Evolutionary conservation across 2,113 vertebrate species (phyloP).

Genomic region (Carettochelys insculpta): DNA sequence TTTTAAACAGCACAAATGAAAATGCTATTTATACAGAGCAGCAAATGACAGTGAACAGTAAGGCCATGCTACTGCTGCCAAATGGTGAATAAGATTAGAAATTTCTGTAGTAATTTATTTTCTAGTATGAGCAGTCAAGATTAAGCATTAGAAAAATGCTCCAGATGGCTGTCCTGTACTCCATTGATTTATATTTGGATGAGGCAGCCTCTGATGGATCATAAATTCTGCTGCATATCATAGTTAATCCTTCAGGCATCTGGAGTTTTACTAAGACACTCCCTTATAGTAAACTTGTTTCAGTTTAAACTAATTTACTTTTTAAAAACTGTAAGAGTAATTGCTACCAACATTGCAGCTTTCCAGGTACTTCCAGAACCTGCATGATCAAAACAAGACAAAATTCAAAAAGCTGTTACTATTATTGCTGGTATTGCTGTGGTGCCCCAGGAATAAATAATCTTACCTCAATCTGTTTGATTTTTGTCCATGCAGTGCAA

Average conservation of each 20-base stretch:
- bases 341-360: not conserved
- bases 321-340: not conserved
- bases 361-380: not conserved
- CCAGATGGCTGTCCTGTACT: not conserved
- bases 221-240: not conserved
- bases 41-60: not conserved
- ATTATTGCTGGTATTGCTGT: not conserved
- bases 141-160: not conserved
- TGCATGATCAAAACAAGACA: no score
- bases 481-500: not conserved
- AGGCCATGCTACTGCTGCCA: not conserved
- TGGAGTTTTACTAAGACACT: not conserved
- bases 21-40: not conserved
- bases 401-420: not conserved
- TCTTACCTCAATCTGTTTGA: not conserved
- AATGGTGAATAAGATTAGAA: not conserved
- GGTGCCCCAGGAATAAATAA: not conserved
- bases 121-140: not conserved
- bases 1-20: not conserved
- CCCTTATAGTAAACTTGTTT: not conserved
- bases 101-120: not conserved
- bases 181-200: not conserved
- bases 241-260: not conserved
- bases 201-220: not conserved
- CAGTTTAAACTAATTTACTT: not conserved